Conservation (phyloP, 2,888 invertebrate species). For the Argyra leucocephala region DNA sequence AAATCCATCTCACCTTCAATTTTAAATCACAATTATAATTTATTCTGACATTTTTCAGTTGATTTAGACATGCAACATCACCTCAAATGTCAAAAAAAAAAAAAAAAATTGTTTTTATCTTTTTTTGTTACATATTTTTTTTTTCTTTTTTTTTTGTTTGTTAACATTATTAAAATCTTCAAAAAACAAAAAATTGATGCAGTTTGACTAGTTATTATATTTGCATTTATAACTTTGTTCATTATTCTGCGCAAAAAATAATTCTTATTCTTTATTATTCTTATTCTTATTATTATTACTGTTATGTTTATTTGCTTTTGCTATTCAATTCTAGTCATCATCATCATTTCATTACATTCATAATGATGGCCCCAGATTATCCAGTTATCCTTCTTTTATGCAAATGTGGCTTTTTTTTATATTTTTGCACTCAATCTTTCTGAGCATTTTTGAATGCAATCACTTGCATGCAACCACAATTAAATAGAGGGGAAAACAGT, state of each 20-base stretch:
- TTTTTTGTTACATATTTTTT: too few species aligned
- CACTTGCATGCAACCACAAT: not conserved
- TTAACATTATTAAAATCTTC: not conserved
- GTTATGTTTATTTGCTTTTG: not conserved
- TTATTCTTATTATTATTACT: not conserved
- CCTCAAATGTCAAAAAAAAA: not conserved
- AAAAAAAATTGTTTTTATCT: not conserved
- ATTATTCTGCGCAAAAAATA: not conserved
- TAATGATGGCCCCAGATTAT: not conserved
- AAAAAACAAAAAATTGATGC: not conserved
- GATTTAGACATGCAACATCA: not conserved
- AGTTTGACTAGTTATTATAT: not conserved
- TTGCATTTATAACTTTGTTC: not conserved
- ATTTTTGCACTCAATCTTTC: not conserved
- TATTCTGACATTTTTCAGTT: conserved; percentile 1
- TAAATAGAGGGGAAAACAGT: not conserved
- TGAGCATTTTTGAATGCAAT: not conserved
- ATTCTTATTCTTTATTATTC: not conserved
- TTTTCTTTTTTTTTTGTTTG: too few species aligned
- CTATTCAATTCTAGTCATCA: not conserved
- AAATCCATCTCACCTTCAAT: not conserved
- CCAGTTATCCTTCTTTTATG: not conserved
- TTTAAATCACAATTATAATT: not conserved
- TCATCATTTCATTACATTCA: not conserved
- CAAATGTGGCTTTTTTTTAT: not conserved